Evolutionary conservation across 2,113 vertebrate species (phyloP).

Genomic region (Coregonus clupeaformis): DNA sequence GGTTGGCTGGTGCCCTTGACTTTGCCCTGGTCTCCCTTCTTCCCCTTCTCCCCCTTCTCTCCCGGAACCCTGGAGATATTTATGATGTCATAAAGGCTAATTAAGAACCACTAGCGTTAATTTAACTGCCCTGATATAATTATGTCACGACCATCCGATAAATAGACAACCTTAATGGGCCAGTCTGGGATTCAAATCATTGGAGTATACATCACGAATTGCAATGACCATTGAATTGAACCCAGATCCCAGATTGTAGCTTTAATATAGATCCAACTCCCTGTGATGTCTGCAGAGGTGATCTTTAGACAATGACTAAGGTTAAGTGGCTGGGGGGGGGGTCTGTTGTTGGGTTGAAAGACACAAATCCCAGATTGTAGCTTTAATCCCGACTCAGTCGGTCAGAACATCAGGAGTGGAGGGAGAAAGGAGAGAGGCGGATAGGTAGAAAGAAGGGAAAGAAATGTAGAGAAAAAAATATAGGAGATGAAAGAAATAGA

Average conservation of each 20-base stretch:
- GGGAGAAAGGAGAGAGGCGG: neutral
- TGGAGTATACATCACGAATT: too few species aligned
- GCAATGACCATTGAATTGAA: too few species aligned
- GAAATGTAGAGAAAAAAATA: neutral
- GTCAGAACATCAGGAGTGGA: neutral
- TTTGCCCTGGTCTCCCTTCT: too few species aligned
- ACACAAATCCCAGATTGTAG: neutral
- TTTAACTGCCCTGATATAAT: slow-evolving; percentile 40
- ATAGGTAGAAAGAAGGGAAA: slow-evolving; percentile 3
- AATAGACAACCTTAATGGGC: slow-evolving; percentile 32
- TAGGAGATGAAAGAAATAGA: neutral
- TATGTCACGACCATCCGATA: slow-evolving; percentile 32
- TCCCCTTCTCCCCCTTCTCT: neutral
- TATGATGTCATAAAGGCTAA: slow-evolving; percentile 47
- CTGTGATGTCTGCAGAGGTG: slow-evolving; percentile 26
- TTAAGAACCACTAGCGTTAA: slow-evolving; percentile 39
- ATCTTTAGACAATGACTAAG: slow-evolving; percentile 1
- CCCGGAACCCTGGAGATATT: slow-evolving; percentile 4
- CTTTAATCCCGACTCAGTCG: too few species aligned
- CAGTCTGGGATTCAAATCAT: too few species aligned
- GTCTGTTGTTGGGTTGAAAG: neutral
- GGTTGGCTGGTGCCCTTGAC: too few species aligned
- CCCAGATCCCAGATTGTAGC: too few species aligned
- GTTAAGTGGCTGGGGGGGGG: neutral
- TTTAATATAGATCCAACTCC: neutral